Conservation (phyloP, 2,888 invertebrate genomes). For the Petrolisthes cinctipes region DNA sequence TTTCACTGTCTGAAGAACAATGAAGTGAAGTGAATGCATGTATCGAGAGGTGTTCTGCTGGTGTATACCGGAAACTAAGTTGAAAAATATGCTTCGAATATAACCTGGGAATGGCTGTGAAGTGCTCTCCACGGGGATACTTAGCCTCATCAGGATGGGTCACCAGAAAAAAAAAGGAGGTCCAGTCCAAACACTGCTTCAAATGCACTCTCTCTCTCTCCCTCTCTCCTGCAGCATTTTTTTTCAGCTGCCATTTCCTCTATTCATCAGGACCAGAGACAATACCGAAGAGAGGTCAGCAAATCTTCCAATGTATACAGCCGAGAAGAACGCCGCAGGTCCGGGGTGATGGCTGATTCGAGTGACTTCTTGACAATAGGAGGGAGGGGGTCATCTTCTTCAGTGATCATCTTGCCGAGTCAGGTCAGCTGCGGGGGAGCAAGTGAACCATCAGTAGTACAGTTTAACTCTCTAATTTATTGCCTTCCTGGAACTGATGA, state of each 20-base stretch:
- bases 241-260: constrained; percentile 51
- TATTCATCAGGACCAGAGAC: constrained; percentile 53
- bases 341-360: constrained; percentile 20
- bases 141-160: neutral
- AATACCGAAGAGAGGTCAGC: constrained; percentile 46
- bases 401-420: constrained; percentile 48
- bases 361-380: constrained; percentile 50
- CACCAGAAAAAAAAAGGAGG: neutral
- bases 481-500: too few relatives aligned
- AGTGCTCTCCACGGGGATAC: too few relatives aligned
- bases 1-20: too few relatives aligned
- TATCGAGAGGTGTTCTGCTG: too few relatives aligned
- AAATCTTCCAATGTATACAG: constrained; percentile 42
- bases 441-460: neutral
- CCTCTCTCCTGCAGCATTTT: constrained; percentile 6
- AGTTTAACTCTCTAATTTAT: too few relatives aligned
- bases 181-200: neutral
- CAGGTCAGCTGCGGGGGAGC: constrained; percentile 43
- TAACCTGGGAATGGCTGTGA: too few relatives aligned
- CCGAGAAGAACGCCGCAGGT: constrained; percentile 47
- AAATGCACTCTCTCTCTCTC: constrained; percentile 10
- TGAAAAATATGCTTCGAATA: too few relatives aligned
- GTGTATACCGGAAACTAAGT: too few relatives aligned
- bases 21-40: too few relatives aligned
- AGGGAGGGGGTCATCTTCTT: constrained; percentile 53